Conservation (phyloP, 2,113 vertebrate genomes). For the Corvus cornix region DNA sequence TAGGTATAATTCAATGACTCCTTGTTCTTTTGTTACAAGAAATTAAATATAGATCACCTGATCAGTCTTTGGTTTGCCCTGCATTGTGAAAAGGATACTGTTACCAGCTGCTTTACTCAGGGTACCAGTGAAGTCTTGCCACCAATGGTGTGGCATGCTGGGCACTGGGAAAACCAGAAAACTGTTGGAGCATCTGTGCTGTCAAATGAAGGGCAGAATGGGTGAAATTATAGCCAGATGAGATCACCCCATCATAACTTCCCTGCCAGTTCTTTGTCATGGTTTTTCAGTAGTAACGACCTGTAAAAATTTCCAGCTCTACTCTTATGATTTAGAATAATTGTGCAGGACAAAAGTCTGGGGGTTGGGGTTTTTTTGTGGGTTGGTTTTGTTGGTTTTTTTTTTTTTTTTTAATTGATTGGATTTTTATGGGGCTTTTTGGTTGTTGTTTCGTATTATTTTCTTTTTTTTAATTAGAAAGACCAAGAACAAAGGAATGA, state of each 20-base stretch:
- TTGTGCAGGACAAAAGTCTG: not conserved
- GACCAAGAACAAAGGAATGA: not conserved
- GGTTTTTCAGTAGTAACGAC: not conserved
- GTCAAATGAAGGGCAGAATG: not conserved
- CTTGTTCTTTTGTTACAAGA: not conserved
- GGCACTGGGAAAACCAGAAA: not conserved
- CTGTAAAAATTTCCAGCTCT: not conserved
- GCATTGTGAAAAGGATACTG: not conserved
- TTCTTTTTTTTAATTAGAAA: not conserved
- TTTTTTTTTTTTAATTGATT: not conserved
- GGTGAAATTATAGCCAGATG: not conserved
- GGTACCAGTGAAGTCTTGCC: not conserved
- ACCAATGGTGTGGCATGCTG: not conserved
- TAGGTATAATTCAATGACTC: not conserved
- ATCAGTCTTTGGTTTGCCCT: not conserved
- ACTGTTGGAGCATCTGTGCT: constrained; percentile 8
- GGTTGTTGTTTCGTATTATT: not conserved
- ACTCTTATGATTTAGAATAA: not conserved
- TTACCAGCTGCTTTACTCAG: not conserved
- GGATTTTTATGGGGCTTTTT: not conserved
- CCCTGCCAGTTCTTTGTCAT: not conserved
- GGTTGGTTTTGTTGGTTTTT: too few species aligned
- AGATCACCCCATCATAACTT: not conserved
- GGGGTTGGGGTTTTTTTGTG: not conserved
- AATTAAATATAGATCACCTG: not conserved